Evolutionary conservation across 2,113 vertebrate genomes (phyloP), one percentile per base, ranked within the genome.

Genomic region (Loxodonta africana): DNA sequence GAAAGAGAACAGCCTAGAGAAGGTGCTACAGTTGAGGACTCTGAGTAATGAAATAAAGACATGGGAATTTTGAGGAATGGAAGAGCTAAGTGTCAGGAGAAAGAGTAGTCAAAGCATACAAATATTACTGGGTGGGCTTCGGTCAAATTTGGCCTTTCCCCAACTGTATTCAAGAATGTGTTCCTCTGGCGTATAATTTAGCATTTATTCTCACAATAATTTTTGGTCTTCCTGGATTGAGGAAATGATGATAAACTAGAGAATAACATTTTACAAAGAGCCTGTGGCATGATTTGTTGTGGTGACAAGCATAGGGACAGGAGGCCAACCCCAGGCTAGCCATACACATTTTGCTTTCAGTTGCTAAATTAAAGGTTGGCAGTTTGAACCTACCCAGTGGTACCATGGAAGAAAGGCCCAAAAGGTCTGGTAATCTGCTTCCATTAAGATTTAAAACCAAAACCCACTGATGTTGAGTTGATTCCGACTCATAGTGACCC

Each of bases 111-210:
- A 3, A 77, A 88, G 10, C 51, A 81, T 23, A 48, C 30, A 86
- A 63, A 26, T 91, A 23, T 80, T 44, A 92, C 5, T 53, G 48
- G 71, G 48, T 44, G 57, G 20, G 21, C 26, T 60, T 84, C 44
- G 8, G 11, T 73, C 23, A 83, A 51, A 67, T 78, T 23, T 65
- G 65, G 81, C 73, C 44, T 3, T 33, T 88, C 8, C 67, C 57
- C 77, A 69, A 3, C 63, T 85, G 92, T 85, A 6, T 23, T 76
- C 51, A 94, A 81, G 51, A 85, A 8, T 80, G 63, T 21, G 37
- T 83, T 93, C 96, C 96, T 83, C 69, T 93, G 30, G 7, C 91
- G 77, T 71, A 53, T 77, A 26, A 62, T 86, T 74, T 80, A 51
- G 41, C 26, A 48, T 63, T 83, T 41, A 33, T 69, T 48, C 21